Base-by-base conservation (phyloP, 2,888 invertebrate species). In the Orthonychiurus folsomi region DNA sequence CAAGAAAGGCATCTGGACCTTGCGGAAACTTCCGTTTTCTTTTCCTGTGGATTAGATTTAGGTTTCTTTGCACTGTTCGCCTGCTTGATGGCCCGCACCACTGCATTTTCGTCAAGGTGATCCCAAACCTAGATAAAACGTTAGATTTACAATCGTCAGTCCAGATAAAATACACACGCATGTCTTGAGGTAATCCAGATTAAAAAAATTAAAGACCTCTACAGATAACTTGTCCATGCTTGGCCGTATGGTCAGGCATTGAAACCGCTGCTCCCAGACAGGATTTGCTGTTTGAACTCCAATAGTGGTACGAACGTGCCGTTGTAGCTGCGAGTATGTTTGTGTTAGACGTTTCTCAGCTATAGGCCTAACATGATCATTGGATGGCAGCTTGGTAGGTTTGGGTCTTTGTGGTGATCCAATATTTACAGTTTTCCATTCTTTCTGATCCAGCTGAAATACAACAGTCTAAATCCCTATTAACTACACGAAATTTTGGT, bases 181-280 rank as follows among this genome's bases (percentile, higher is more conserved):
- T n/a, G n/a, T n/a, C n/a, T n/a, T n/a, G n/a, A n/a, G n/a, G n/a
- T n/a, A n/a, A n/a, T n/a, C n/a, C n/a, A n/a, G n/a, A n/a, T n/a
- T n/a, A n/a, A n/a, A n/a, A n/a, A n/a, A n/a, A 5, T 5, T 23
- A 24, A 24, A 56, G 37, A 71, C 66, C 59, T 72, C 70, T n/a
- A 70, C 66, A 3, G 67, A 64, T 2, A 72, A 61, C 1, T 61
- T 62, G 47, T 72, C 72, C 18, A 66, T 61, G n/a, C 64, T 64
- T 1, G 72, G 70, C n/a, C 67, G 52, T 2, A 70, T 50, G 21
- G 66, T 60, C 23, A 72, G 50, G 56, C 66, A 65, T 60, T 72
- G 72, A 54, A 72, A 72, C 24, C 67, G 28, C 53, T 72, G 68
- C 28, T 70, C 67, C 72, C 72, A 72, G 15, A 56, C 59, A 2